Evolutionary conservation across 2,113 vertebrate genomes (phyloP), one percentile per base, ranked within the genome.

Genomic region (Grammomys dolichurus): DNA sequence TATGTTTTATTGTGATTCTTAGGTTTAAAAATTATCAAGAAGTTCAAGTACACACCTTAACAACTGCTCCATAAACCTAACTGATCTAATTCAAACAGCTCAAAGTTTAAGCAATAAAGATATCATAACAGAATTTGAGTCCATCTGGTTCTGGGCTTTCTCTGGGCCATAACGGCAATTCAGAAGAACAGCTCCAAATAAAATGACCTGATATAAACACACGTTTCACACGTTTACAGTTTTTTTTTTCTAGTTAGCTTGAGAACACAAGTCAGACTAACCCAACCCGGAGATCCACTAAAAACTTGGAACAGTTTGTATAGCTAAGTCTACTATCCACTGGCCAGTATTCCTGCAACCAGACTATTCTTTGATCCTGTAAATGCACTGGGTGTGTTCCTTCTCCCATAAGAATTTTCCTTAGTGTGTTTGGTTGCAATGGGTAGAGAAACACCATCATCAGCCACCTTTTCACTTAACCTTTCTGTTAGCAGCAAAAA

Each of bases 101-200:
- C 94, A 92, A 95, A 92, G 94, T 95, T 95, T 90, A 95, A 76
- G 84, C 58, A 81, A 67, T 95, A 95, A 95, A 95, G 89, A 95
- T 81, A 95, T 16, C 46, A 28, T 81, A 81, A 81, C 76, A 54
- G 54, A 81, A 54, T 92, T 92, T 73, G 65, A 51, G 36, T 63
- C 36, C 43, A 88, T 5, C 87, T 65, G 54, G 51, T 65, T 28
- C 70, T 80, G 84, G 33, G 40, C 4, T 85, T 48, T 87, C 51
- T 65, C 70, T 63, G 60, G 40, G 28, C 20, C 13, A 67, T 56
- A 13, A 73, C 28, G 1, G 51, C 48, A 33, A 65, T 75, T 65
- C 33, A 88, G 72, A 65, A 46, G 8, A 36, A 48, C 46, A 70
- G 40, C 46, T 86, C 16, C 17, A 84, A 63, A 81, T 40, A 81